Evolutionary conservation across 1,140 invertebrate genomes (phyloP).

Genomic region (Doryteuthis pealeii): DNA sequence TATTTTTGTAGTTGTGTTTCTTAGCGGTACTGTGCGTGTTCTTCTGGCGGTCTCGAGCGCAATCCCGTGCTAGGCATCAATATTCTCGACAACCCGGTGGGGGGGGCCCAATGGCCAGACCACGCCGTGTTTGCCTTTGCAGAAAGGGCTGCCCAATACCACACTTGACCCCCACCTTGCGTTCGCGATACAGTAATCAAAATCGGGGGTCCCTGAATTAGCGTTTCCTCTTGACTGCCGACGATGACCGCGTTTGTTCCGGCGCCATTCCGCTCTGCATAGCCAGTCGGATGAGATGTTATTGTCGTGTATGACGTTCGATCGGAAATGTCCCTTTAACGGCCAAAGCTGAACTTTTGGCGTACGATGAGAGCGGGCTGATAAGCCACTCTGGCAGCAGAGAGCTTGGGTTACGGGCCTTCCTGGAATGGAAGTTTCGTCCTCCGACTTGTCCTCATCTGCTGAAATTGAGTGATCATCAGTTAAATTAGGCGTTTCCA

Average conservation of each 20-base stretch:
- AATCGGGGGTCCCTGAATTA: neutral
- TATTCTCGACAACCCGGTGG: neutral
- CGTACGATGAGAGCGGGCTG: neutral
- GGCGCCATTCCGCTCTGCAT: constrained; percentile 1
- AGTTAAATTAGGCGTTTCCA: neutral
- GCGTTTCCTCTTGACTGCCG: neutral
- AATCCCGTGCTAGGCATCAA: neutral
- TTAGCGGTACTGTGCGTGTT: neutral
- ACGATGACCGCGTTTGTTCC: neutral
- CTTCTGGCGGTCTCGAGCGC: neutral
- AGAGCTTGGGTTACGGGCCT: neutral
- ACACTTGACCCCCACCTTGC: neutral
- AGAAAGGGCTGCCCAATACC: neutral
- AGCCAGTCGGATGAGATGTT: neutral
- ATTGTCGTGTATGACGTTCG: neutral
- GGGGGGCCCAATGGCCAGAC: neutral
- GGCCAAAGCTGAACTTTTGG: neutral
- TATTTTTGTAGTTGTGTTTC: neutral
- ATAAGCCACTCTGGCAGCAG: neutral
- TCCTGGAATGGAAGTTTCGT: neutral
- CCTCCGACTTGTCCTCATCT: neutral
- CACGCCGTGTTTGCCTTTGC: neutral
- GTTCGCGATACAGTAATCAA: neutral
- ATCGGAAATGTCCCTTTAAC: neutral
- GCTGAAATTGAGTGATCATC: neutral